A percentile compares a stretch with the other conserved stretches of the same genome.
Conservation (phyloP, 2,888 invertebrate species). For the Agonopterix arenella region DNA sequence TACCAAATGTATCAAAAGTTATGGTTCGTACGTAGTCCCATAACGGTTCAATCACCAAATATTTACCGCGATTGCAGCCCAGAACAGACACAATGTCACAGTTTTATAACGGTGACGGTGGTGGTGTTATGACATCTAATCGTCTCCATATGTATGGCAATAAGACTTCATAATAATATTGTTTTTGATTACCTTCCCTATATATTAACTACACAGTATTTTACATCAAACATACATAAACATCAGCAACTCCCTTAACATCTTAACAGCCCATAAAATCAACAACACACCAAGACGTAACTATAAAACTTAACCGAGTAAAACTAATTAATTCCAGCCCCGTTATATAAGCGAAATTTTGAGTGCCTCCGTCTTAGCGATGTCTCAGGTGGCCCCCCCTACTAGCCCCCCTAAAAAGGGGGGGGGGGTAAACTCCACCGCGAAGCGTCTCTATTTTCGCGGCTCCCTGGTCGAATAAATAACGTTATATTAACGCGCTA, state of each 20-base stretch:
- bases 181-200: too few relatives aligned
- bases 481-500: slow-evolving; percentile 13
- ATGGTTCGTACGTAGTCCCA: too few relatives aligned
- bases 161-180: too few relatives aligned
- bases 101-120: too few relatives aligned
- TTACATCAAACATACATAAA: slow-evolving; percentile 14
- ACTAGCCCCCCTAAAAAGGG: slow-evolving; percentile 4
- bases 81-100: too few relatives aligned
- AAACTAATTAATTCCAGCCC: slow-evolving; percentile 44
- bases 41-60: too few relatives aligned
- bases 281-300: slow-evolving; percentile 11
- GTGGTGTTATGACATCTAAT: too few relatives aligned
- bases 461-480: slow-evolving; percentile 38
- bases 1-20: too few relatives aligned
- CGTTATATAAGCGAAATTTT: slow-evolving; percentile 50
- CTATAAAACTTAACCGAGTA: slow-evolving; percentile 30
- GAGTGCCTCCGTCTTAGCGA: slow-evolving; percentile 46
- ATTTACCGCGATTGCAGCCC: too few relatives aligned
- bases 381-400: slow-evolving; percentile 45
- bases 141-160: too few relatives aligned
- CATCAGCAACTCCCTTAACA: not conserved
- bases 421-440: slow-evolving; percentile 16
- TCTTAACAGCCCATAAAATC: not conserved
- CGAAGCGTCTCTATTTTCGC: slow-evolving; percentile 43
- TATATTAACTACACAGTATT: slow-evolving; percentile 12